Base-by-base conservation (phyloP, 2,113 vertebrate genomes). In the Tiliqua scincoides region DNA sequence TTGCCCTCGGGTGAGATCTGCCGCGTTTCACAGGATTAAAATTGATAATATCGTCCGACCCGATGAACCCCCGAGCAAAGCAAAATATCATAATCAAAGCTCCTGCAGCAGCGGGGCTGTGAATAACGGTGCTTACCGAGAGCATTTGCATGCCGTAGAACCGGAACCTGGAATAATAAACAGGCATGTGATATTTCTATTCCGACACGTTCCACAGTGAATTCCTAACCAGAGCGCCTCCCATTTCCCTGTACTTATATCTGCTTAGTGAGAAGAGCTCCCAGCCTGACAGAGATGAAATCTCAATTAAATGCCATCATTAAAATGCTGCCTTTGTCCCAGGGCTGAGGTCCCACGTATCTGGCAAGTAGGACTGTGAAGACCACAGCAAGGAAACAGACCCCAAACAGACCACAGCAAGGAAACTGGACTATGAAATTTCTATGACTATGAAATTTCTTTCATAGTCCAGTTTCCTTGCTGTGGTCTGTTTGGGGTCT, bases 31-130 rank as follows among this genome's bases (percentile, higher is more conserved):
- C 23, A 86, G 80, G 72, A 78, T 84, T 86, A 76, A 25, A 65
- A 88, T 48, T 68, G 62, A 89, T 79, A 89, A 89, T 91, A 93
- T 83, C 23, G 52, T n/a, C 48, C 17, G 73, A 37, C 30, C 30
- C 54, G 79, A 83, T 86, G 83, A 87, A 88, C 77, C 25, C n/a
- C 79, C 48, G 84, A 88, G 61, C 74, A 25, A 37, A 82, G 35
- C 11, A 71, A 85, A 87, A 1, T 71, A n/a, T 30, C 84, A 7
- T 9, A 77, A 48, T 85, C 12, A 43, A 35, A 70, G 62, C 4
- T 85, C 48, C 83, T 35, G 12, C 6, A 40, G 62, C 18, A 10
- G 27, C 23, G 21, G 20, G 20, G 48, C 71, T 7, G 23, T 57
- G 61, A 43, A 1, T 6, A 72, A 40, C 37, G 62, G 8, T 87